A percentile compares a stretch with the other conserved stretches of the same genome.
phyloP scores from a whole-genome alignment of 2,888 invertebrate genomes.

The Invenusta paracnida region DNA sequence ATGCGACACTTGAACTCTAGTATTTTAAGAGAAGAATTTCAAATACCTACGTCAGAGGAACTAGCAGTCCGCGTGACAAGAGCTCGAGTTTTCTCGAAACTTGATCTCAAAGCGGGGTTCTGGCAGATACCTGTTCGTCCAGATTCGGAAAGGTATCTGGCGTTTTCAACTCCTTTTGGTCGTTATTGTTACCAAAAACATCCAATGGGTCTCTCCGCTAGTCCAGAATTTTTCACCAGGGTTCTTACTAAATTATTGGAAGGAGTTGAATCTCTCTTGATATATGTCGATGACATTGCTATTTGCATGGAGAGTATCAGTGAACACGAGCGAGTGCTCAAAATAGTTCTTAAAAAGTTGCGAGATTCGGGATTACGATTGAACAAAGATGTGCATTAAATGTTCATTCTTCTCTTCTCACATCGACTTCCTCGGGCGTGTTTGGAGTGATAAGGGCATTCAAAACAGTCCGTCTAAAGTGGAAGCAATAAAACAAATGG shows the following conservation, averaged over 20 bases:
- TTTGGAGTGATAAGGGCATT: not conserved
- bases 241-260: slow-evolving; percentile 3
- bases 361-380: not conserved
- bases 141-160: slow-evolving; percentile 12
- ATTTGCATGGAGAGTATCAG: not conserved
- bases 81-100: not conserved
- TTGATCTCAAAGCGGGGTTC: not conserved
- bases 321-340: not conserved
- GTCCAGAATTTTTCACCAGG: slow-evolving; percentile 4
- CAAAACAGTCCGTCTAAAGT: not conserved
- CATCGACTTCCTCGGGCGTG: not conserved
- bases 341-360: not conserved
- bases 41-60: slow-evolving; percentile 13
- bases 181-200: not conserved
- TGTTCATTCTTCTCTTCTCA: not conserved
- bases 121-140: slow-evolving; percentile 1
- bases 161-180: slow-evolving; percentile 19
- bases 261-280: not conserved
- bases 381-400: slow-evolving; percentile 19
- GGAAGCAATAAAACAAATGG: slow-evolving; percentile 10
- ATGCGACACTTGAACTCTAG: not conserved
- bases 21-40: not conserved
- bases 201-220: not conserved
- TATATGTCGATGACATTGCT: not conserved
- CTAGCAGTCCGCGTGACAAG: not conserved